Conservation (phyloP, 2,888 invertebrate species). For the Cryptocephalus primarius region DNA sequence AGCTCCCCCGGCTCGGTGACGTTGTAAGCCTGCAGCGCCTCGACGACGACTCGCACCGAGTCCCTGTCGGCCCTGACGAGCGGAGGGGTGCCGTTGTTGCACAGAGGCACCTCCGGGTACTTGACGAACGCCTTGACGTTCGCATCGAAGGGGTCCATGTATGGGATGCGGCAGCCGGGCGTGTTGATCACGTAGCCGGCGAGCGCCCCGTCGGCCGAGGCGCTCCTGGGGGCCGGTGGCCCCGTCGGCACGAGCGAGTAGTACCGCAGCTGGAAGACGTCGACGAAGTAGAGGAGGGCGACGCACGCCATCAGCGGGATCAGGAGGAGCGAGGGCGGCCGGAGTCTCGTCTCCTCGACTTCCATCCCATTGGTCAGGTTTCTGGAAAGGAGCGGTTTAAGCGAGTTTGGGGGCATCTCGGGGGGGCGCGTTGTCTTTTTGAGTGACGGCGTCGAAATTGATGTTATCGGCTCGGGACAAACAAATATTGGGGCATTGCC, state of each 20-base stretch:
- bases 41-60: conserved; percentile 44
- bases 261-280: conserved; percentile 24
- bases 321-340: conserved; percentile 23
- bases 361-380: conserved; percentile 19
- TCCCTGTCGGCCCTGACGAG: conserved; percentile 48
- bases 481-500: too few species aligned
- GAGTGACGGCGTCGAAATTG: too few species aligned
- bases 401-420: too few species aligned
- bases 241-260: conserved; percentile 4
- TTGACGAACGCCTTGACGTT: conserved; percentile 43
- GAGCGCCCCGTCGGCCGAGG: conserved; percentile 4
- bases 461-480: too few species aligned
- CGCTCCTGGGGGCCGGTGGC: not conserved
- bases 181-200: conserved; percentile 12
- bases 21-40: conserved; percentile 41
- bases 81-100: conserved; percentile 42
- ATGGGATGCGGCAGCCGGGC: conserved; percentile 56
- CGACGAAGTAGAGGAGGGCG: conserved; percentile 23
- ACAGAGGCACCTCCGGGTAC: conserved; percentile 39
- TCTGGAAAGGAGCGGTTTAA: conserved; percentile 9
- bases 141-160: conserved; percentile 49
- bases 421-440: too few species aligned
- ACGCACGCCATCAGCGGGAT: conserved; percentile 21
- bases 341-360: conserved; percentile 13
- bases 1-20: conserved; percentile 37